Evolutionary conservation across 2,888 invertebrate genomes (phyloP).

Genomic region (Drosophila paramelanica): DNA sequence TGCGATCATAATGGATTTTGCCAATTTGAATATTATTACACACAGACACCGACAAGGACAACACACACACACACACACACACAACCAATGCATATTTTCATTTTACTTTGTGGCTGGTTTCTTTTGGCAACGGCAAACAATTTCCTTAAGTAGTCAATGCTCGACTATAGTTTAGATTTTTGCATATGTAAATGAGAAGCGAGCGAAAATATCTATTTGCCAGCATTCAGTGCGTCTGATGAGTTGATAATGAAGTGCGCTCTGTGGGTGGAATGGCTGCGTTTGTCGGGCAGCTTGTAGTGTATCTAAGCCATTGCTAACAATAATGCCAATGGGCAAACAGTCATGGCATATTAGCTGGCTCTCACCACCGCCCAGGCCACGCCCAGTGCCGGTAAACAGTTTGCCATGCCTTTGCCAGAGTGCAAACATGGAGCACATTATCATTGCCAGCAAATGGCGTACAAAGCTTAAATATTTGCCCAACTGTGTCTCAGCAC

Average conservation of each 20-base stretch:
- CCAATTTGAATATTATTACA: constrained; percentile 79
- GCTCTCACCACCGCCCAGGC: constrained; percentile 10
- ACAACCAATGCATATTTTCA: constrained; percentile 32
- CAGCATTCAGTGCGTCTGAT: constrained; percentile 32
- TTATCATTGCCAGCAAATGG: constrained; percentile 77
- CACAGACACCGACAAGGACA: constrained; percentile 39
- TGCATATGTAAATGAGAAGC: constrained; percentile 64
- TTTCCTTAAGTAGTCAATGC: constrained; percentile 72
- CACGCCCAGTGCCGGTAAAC: constrained; percentile 52
- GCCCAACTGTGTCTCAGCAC: constrained; percentile 71
- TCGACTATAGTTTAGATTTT: constrained; percentile 61
- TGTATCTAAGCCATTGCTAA: constrained; percentile 28
- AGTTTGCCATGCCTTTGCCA: constrained; percentile 66
- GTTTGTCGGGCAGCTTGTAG: constrained; percentile 10
- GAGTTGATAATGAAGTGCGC: constrained; percentile 71
- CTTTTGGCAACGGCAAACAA: constrained; percentile 62
- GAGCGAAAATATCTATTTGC: constrained; percentile 36
- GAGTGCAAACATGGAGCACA: constrained; percentile 70
- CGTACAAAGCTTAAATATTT: constrained; percentile 77
- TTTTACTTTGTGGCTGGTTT: constrained; percentile 46
- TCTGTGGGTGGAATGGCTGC: constrained; percentile 44
- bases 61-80: constrained; percentile 20
- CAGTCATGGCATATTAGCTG: constrained; percentile 60
- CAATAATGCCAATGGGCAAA: constrained; percentile 72
- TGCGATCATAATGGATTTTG: constrained; percentile 79